Evolutionary conservation across 2,888 invertebrate genomes (phyloP).

Genomic region (Morpho helenor): DNA sequence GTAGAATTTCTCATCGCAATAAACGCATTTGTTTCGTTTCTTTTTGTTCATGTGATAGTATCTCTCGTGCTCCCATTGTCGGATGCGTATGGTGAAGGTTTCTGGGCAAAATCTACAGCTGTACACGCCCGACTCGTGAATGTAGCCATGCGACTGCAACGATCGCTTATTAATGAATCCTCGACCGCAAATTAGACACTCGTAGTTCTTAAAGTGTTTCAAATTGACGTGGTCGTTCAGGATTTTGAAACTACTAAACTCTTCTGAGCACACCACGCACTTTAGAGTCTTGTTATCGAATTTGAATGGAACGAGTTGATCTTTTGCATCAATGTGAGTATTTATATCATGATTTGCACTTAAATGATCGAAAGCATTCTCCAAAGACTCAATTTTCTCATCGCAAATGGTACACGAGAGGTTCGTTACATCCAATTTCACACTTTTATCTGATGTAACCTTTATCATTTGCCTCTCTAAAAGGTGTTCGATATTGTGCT

Average conservation of each 20-base stretch:
- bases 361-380: conserved; percentile 36
- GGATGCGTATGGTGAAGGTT: conserved; percentile 1
- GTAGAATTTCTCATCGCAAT: conserved; percentile 7
- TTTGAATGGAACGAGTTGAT: conserved; percentile 43
- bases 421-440: conserved; percentile 55
- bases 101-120: conserved; percentile 33
- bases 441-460: conserved; percentile 21
- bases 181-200: conserved; percentile 36
- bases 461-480: conserved; percentile 3
- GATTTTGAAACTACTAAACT: conserved; percentile 35
- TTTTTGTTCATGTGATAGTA: neutral
- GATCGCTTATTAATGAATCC: conserved; percentile 32
- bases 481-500: conserved; percentile 36
- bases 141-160: conserved; percentile 17
- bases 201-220: conserved; percentile 38
- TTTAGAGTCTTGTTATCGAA: conserved; percentile 32
- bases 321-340: conserved; percentile 37
- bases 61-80: neutral
- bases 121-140: conserved; percentile 29
- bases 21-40: conserved; percentile 12
- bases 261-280: conserved; percentile 35
- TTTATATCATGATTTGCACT: conserved; percentile 32
- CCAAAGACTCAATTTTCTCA: conserved; percentile 30
- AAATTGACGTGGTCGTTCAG: conserved; percentile 40
- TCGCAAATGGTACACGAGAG: conserved; percentile 50